Evolutionary conservation across 2,113 vertebrate genomes (phyloP), one percentile per base, ranked within the genome.

Genomic region (Toxotes chatareus): DNA sequence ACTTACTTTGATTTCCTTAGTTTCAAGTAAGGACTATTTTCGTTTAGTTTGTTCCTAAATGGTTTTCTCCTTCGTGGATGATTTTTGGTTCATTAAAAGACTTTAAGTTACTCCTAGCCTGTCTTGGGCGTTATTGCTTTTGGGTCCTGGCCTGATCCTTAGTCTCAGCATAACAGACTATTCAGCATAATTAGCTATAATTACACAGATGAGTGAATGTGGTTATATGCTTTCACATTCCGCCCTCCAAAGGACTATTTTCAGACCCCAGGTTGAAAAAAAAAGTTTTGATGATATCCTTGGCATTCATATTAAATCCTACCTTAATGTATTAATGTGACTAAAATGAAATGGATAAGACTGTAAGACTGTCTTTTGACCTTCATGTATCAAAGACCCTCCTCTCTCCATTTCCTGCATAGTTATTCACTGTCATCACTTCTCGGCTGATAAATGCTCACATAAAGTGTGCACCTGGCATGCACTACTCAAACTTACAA

Each of bases 291-390:
- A 71, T 42, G 9, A 71, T 62, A 46, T 73, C 59, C 63, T 44
- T 13, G 5, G 19, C 2, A 9, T 62, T 66, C 59, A 64, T 0
- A 40, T 16, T 34, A 79, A 80, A 86, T 71, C 77, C 47, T 51
- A 56, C 44, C 8, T 56, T 78, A 63, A 86, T 80, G 73, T 68
- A 6, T 56, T 78, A 63, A 86, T 80, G 73, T 68, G 83, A 88
- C 31, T 74, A 36, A 91, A 88, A 76, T 86, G 14, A 86, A 86
- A 87, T 38, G 65, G 78, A 89, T 85, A 64, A 76, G 32, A 83
- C 55, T 61, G 70, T 61, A 57, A 76, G 32, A 83, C 55, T 61
- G 70, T 61, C 53, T 73, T 85, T 36, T 79, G 67, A 90, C 85
- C 86, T 77, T 84, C 75, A 56, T 66, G 40, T 73, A 78, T 81